Conservation (phyloP, 1,140 invertebrate species). For the Ylistrum balloti region DNA sequence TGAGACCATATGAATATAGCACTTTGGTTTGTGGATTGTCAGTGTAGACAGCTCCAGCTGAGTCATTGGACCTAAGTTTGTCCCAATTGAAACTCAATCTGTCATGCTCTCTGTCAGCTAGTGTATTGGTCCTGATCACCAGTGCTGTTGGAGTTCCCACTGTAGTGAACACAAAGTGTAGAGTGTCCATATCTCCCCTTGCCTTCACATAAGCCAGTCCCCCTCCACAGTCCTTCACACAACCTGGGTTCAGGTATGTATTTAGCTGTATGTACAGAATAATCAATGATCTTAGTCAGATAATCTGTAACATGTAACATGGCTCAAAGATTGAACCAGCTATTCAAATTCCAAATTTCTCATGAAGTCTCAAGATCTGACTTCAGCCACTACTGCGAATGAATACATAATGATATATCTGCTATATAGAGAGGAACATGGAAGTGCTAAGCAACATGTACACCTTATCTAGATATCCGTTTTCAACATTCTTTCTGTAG, state of each 20-base stretch:
- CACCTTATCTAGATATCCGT: too few relatives aligned
- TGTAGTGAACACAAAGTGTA: slow-evolving; percentile 70
- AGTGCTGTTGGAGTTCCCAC: slow-evolving; percentile 64
- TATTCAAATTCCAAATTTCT: too few relatives aligned
- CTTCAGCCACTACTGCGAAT: too few relatives aligned
- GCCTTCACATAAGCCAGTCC: slow-evolving; percentile 69
- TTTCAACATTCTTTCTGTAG: too few relatives aligned
- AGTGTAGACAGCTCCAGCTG: slow-evolving; percentile 50
- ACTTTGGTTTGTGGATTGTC: slow-evolving; percentile 46
- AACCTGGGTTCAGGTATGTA: slow-evolving; percentile 46
- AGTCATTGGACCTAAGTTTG: slow-evolving; percentile 57
- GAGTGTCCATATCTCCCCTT: slow-evolving; percentile 55
- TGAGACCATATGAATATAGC: slow-evolving; percentile 65
- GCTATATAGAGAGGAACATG: too few relatives aligned
- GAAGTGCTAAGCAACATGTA: too few relatives aligned
- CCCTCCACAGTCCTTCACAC: slow-evolving; percentile 48
- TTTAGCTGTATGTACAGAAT: slow-evolving; percentile 36
- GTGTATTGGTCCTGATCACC: slow-evolving; percentile 56
- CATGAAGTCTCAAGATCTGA: too few relatives aligned
- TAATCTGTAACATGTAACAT: too few relatives aligned
- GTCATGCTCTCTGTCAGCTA: background rate
- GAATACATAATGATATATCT: too few relatives aligned
- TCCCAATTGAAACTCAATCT: slow-evolving; percentile 65
- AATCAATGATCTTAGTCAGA: too few relatives aligned
- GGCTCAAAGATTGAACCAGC: too few relatives aligned